Conservation (phyloP, 2,888 invertebrate species). For the Pyrgus malvae region DNA sequence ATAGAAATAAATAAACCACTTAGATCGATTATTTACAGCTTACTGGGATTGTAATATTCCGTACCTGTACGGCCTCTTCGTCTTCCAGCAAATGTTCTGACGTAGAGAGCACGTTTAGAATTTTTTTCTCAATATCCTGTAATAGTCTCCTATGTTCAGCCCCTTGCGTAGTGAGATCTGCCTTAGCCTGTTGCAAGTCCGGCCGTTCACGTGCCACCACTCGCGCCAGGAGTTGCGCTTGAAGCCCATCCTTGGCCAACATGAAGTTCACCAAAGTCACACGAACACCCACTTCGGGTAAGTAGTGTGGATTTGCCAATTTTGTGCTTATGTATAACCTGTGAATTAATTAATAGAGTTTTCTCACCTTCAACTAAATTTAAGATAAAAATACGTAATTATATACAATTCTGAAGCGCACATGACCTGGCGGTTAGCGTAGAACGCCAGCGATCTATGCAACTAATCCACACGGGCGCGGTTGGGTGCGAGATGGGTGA, state of each 20-base stretch:
- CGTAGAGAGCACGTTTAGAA: slow-evolving; percentile 83
- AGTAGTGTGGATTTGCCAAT: slow-evolving; percentile 94
- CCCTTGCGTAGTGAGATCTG: slow-evolving; percentile 92
- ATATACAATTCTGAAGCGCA: too few relatives aligned
- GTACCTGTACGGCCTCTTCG: slow-evolving; percentile 92
- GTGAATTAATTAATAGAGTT: slow-evolving; percentile 28
- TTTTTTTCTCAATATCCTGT: slow-evolving; percentile 95
- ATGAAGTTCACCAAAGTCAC: slow-evolving; percentile 95
- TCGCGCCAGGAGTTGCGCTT: slow-evolving; percentile 94
- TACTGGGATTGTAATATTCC: too few relatives aligned
- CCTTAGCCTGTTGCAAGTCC: slow-evolving; percentile 91
- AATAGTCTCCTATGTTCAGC: slow-evolving; percentile 91
- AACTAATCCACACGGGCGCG: too few relatives aligned
- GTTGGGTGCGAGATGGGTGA: too few relatives aligned
- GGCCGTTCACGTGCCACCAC: slow-evolving; percentile 93
- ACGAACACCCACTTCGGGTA: slow-evolving; percentile 96
- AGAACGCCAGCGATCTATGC: too few relatives aligned
- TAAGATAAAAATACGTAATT: too few relatives aligned
- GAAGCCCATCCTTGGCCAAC: slow-evolving; percentile 93
- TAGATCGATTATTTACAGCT: too few relatives aligned
- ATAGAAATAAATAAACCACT: too few relatives aligned
- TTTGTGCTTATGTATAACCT: slow-evolving; percentile 97
- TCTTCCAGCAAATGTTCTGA: slow-evolving; percentile 88
- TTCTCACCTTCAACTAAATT: too few relatives aligned
- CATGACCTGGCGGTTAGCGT: too few relatives aligned